Evolutionary conservation across 2,113 vertebrate species (phyloP).

Genomic region (Bos taurus): ARS-UCD2.0 NC_037344.1:62733001-62733500

Average conservation of each 20-base stretch:
- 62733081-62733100: background rate
- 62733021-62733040: background rate
- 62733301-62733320: background rate
- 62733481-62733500: background rate
- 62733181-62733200: background rate
- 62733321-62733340: background rate
- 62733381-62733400: background rate
- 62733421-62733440: background rate
- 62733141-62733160: background rate
- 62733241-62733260: background rate
- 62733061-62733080: background rate
- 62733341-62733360: background rate
- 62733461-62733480: background rate
- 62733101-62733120: too few relatives aligned
- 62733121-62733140: background rate
- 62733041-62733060: background rate
- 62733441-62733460: background rate
- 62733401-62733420: background rate
- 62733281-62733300: background rate
- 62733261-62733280: background rate
- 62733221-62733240: background rate
- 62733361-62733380: background rate
- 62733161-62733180: background rate
- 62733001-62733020: background rate
- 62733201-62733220: background rate